Percentiles rank a stretch among this genome's conserved stretches.
phyloP scores from a whole-genome alignment of 2,888 invertebrate species.

The Idaea dimidiata region DNA sequence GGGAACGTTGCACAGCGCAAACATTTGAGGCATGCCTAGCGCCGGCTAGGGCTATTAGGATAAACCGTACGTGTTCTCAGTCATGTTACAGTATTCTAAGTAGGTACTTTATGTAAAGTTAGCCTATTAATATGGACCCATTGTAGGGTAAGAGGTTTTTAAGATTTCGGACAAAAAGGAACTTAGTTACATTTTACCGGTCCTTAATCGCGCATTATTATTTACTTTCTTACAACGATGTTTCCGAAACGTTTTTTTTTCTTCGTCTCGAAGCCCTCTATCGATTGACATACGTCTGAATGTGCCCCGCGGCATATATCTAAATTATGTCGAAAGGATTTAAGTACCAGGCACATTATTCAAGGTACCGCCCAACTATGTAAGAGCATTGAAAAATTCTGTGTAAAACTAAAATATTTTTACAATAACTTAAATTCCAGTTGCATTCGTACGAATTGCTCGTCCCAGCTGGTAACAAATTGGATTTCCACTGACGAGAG shows the following conservation, averaged over 20 bases:
- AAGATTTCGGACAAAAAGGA: too few relatives aligned
- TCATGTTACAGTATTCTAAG: background rate
- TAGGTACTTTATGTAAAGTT: background rate
- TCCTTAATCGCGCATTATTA: too few relatives aligned
- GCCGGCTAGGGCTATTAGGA: slow-evolving; percentile 24
- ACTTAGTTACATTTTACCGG: too few relatives aligned
- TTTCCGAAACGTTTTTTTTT: too few relatives aligned
- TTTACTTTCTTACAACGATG: too few relatives aligned
- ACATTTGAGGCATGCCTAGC: slow-evolving; percentile 52
- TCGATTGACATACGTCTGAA: too few relatives aligned
- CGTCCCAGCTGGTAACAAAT: slow-evolving; percentile 44
- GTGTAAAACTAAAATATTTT: slow-evolving; percentile 21
- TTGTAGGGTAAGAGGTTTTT: too few relatives aligned
- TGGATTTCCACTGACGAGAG: slow-evolving; percentile 43
- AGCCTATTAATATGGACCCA: too few relatives aligned
- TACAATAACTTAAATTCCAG: slow-evolving; percentile 37
- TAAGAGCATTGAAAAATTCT: background rate
- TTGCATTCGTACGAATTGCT: slow-evolving; percentile 50
- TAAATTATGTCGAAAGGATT: too few relatives aligned
- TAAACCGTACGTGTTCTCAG: background rate
- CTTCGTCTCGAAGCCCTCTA: too few relatives aligned
- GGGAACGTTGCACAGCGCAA: slow-evolving; percentile 57
- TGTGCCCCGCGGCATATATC: too few relatives aligned
- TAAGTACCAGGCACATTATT: background rate
- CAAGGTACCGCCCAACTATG: background rate